Conservation (phyloP, 2,797 vertebrate genomes). For the Paedocypris micromegethes region DNA sequence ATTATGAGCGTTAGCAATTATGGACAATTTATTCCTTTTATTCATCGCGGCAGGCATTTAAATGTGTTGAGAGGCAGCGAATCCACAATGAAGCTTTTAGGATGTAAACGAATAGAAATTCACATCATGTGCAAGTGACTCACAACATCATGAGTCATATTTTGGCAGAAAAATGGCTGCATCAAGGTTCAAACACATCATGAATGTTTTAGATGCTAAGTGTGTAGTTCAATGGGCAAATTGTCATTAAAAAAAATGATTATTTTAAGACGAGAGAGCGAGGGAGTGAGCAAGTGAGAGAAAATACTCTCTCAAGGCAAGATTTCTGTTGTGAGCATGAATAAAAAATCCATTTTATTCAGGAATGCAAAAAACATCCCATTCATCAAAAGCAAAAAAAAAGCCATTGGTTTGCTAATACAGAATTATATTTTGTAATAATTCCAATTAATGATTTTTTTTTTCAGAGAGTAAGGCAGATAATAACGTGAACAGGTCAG, state of each 20-base stretch:
- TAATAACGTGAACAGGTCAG: too few species aligned
- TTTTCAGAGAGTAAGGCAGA: too few species aligned
- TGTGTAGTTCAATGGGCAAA: slow-evolving; percentile 46
- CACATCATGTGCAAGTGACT: slow-evolving; percentile 20
- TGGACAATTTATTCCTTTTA: slow-evolving; percentile 37
- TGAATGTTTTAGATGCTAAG: slow-evolving; percentile 42
- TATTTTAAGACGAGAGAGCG: slow-evolving; percentile 37
- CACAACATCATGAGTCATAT: slow-evolving; percentile 24
- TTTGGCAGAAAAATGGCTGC: slow-evolving; percentile 37
- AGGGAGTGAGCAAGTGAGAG: neutral
- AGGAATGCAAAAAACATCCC: too few species aligned
- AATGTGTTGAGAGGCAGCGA: slow-evolving; percentile 37
- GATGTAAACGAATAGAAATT: slow-evolving; percentile 42
- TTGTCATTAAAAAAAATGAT: slow-evolving; percentile 46
- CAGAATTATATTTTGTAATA: too few species aligned
- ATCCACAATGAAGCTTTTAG: slow-evolving; percentile 42
- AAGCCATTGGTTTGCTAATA: too few species aligned
- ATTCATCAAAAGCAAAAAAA: too few species aligned
- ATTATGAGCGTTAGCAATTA: slow-evolving; percentile 46
- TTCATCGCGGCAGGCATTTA: slow-evolving; percentile 39
- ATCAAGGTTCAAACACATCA: slow-evolving; percentile 40
- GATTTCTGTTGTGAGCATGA: too few species aligned
- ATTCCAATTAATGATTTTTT: too few species aligned
- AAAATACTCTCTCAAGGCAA: too few species aligned
- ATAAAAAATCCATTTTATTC: too few species aligned